Base-by-base conservation (phyloP, 2,888 invertebrate species). In the Volucella inanis region DNA sequence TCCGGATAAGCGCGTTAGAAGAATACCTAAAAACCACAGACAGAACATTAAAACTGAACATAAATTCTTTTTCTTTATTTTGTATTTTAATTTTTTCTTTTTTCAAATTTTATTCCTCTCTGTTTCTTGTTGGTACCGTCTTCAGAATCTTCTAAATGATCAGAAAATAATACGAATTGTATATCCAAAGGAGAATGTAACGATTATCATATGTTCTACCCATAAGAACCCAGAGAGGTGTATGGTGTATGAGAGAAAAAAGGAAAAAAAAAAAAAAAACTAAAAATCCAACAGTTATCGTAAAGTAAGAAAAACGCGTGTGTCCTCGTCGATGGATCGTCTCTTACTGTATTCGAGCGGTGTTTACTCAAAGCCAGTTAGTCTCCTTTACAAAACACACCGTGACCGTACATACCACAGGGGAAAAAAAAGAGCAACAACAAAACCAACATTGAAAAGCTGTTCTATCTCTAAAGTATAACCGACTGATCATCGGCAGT, bases 291-390 rank as follows among this genome's bases (percentile, higher is more conserved):
- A 85, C 67, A 68, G 67, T 72, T 72, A 76, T 76, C 55, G 67
- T 87, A 87, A 87, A 89, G 70, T 31, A 89, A 89, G 89, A 89
- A 89, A 89, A 91, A 91, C 91, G 91, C 92, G 91, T 92, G 92
- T 91, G 90, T 90, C 89, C 91, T 90, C 92, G 90, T 89, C 90
- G 90, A 90, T 90, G 90, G 92, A 89, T 91, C 90, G 90, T 90
- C 90, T 92, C 92, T 92, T 92, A 92, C 92, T 92, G 92, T 91
- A 92, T 90, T 90, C 89, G 89, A 91, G 90, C 89, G 90, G 89
- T 90, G 89, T 89, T 89, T 89, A 89, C 89, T 88, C 89, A 88
- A 88, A 89, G 89, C 89, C 90, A 90, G 90, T 90, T 91, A 91
- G 90, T 89, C 90, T 89, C 87, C 83, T 87, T 68, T 75, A 74